These are phyloP conservation scores for Sminthurides bifidus DNA, from an alignment of 1,140 invertebrate genomes.

Conservation along the genomic window DNA sequence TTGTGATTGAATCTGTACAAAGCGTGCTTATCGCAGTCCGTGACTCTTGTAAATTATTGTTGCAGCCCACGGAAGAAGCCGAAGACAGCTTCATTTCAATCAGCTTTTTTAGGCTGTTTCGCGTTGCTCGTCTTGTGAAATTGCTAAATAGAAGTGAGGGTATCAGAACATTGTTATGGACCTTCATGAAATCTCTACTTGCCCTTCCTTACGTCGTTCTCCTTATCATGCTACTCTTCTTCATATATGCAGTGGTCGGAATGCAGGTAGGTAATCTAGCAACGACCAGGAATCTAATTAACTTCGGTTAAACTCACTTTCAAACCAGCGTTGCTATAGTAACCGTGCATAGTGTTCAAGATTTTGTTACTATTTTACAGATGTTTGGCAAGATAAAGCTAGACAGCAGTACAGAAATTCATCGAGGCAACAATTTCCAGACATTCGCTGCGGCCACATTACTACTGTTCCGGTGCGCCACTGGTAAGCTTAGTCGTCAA, in stretches of 20 bases:
- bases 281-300: neutral
- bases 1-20: too few relatives aligned
- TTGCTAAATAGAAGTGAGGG: conserved; percentile 92
- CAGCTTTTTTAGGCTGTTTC: conserved; percentile 97
- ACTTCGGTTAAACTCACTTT: neutral
- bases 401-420: conserved; percentile 63
- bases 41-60: too few relatives aligned
- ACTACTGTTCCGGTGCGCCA: conserved; percentile 87
- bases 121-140: conserved; percentile 96
- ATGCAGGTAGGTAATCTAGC: conserved; percentile 69
- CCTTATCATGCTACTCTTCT: conserved; percentile 96
- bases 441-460: conserved; percentile 94
- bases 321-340: neutral
- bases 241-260: conserved; percentile 98
- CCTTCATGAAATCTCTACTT: conserved; percentile 98
- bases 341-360: neutral
- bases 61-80: too few relatives aligned
- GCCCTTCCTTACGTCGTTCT: conserved; percentile 97
- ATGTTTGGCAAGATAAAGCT: conserved; percentile 93
- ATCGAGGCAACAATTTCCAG: conserved; percentile 97
- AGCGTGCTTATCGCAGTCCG: too few relatives aligned
- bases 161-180: conserved; percentile 95
- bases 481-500: conserved; percentile 51
- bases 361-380: conserved; percentile 34
- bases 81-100: conserved; percentile 68